A percentile compares a stretch with the other conserved stretches of the same genome.
phyloP scores from a whole-genome alignment of 2,888 invertebrate species.

The Catocala sponsa region DNA sequence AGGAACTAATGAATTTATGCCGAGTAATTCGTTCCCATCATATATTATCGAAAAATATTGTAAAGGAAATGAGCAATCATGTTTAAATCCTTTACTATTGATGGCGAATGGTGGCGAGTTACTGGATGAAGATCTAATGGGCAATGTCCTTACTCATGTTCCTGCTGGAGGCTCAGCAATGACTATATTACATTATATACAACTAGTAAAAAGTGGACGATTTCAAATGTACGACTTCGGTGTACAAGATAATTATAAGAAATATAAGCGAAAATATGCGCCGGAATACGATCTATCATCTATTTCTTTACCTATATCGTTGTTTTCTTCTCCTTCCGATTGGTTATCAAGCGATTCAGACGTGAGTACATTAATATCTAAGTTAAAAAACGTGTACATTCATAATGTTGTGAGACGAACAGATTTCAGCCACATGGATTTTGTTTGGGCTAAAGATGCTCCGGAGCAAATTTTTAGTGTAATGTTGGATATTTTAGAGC shows the following conservation, averaged over 20 bases:
- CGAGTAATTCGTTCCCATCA: slow-evolving; percentile 41
- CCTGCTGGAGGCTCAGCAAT: slow-evolving; percentile 62
- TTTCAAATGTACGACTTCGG: slow-evolving; percentile 63
- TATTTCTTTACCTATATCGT: slow-evolving; percentile 53
- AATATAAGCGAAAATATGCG: slow-evolving; percentile 46
- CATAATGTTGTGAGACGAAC: slow-evolving; percentile 52
- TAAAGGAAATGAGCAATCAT: slow-evolving; percentile 44
- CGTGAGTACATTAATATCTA: slow-evolving; percentile 45
- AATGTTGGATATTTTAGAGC: slow-evolving; percentile 43
- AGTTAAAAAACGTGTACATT: slow-evolving; percentile 47
- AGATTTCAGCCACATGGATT: slow-evolving; percentile 65
- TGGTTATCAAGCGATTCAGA: slow-evolving; percentile 57
- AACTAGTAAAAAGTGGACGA: slow-evolving; percentile 59
- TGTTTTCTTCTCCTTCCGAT: slow-evolving; percentile 62
- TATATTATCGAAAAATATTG: slow-evolving; percentile 57
- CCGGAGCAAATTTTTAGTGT: slow-evolving; percentile 48
- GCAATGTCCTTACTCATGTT: slow-evolving; percentile 41
- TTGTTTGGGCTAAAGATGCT: slow-evolving; percentile 60
- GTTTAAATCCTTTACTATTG: slow-evolving; percentile 57
- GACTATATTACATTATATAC: slow-evolving; percentile 64
- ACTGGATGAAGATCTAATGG: slow-evolving; percentile 29
- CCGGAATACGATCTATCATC: slow-evolving; percentile 53
- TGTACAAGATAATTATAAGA: slow-evolving; percentile 37
- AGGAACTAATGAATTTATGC: slow-evolving; percentile 52
- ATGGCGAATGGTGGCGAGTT: slow-evolving; percentile 55